A percentile compares a stretch with the other conserved stretches of the same genome.
phyloP scores from a whole-genome alignment of 2,797 vertebrate species.

The Fistularia tabacaria region DNA sequence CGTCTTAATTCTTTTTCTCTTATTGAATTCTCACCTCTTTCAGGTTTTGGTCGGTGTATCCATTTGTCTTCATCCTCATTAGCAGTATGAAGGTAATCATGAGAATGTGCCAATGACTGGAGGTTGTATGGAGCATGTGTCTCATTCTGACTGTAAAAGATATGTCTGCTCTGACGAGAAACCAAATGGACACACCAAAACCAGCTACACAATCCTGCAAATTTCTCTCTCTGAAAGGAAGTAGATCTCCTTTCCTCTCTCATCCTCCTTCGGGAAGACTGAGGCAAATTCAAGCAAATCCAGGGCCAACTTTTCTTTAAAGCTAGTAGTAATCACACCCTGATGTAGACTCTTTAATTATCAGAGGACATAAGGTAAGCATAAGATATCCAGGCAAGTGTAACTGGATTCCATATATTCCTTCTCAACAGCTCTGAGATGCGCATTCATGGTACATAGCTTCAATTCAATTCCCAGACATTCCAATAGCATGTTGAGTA shows the following conservation, averaged over 20 bases:
- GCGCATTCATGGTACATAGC: background rate
- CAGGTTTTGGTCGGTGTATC: constrained; percentile 84
- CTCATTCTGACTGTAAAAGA: constrained; percentile 90
- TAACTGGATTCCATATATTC: too few species aligned
- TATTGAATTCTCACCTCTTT: constrained; percentile 81
- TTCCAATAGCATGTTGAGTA: constrained; percentile 14
- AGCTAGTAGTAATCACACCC: too few species aligned
- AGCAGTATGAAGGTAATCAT: constrained; percentile 39
- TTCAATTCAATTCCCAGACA: constrained; percentile 3
- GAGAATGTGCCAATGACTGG: constrained; percentile 52
- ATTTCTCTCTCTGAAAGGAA: constrained; percentile 80
- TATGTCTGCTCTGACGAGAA: constrained; percentile 85
- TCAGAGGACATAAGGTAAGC: too few species aligned
- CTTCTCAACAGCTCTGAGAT: too few species aligned
- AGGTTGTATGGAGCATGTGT: constrained; percentile 71
- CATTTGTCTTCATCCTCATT: constrained; percentile 73
- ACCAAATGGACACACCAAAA: constrained; percentile 87
- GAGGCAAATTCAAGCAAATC: background rate
- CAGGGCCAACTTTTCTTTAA: too few species aligned
- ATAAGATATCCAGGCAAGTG: too few species aligned
- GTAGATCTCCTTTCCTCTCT: constrained; percentile 84
- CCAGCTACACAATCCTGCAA: constrained; percentile 86
- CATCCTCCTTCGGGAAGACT: constrained; percentile 70
- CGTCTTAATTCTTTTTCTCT: background rate
- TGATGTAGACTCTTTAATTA: too few species aligned